Percentiles rank a stretch among this genome's conserved stretches.
phyloP scores from a whole-genome alignment of 2,797 vertebrate species.

The Xenops minutus region DNA sequence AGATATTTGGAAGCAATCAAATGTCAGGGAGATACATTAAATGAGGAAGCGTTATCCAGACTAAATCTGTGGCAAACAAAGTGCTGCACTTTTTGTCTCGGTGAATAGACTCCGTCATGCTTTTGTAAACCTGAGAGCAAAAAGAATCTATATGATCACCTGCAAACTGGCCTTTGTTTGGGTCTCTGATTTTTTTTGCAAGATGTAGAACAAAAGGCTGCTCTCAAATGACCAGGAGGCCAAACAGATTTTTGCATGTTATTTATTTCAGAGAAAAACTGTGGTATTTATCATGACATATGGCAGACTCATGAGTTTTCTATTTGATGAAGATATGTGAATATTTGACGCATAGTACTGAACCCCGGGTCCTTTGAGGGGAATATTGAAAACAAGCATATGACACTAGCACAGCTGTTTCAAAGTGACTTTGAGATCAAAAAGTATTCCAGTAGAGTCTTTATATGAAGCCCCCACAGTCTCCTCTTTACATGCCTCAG shows the following conservation, averaged over 20 bases:
- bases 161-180: neutral
- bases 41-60: neutral
- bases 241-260: neutral
- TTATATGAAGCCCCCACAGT: neutral
- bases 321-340: neutral
- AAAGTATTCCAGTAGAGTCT: neutral
- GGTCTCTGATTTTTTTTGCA: neutral
- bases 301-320: neutral
- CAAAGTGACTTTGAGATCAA: neutral
- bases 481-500: neutral
- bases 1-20: neutral
- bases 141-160: neutral
- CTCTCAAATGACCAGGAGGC: neutral
- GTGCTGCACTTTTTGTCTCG: neutral
- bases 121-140: neutral
- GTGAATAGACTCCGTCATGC: neutral
- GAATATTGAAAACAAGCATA: neutral
- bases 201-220: neutral
- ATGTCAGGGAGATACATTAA: neutral
- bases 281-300: neutral
- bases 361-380: neutral
- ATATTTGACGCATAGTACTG: neutral
- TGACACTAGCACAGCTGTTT: slow-evolving; percentile 5
- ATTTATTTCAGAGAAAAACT: neutral
- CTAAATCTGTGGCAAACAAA: neutral